Evolutionary conservation across 2,888 invertebrate species (phyloP), one percentile per base, ranked within the genome.

Genomic region (Ganaspis brasiliensis): DNA sequence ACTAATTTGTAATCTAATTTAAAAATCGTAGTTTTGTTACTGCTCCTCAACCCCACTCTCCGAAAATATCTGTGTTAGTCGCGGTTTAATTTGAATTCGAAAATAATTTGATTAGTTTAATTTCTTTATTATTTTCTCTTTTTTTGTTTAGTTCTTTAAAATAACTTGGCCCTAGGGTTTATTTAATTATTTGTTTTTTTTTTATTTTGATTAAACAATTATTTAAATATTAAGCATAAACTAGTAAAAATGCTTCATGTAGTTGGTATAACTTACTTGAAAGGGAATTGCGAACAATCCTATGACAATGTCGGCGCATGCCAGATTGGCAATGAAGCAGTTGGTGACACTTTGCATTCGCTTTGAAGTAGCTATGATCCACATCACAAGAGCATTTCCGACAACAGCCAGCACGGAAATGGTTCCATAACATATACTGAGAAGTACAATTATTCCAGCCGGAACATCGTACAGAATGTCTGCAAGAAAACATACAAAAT

Each of bases 261-360:
- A n/a, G n/a, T 52, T 52, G 19, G 21, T 35, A n/a, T 24, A 45
- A 24, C 79, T 90, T 88, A 94, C 94, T 92, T 94, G 94, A 92
- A 97, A 97, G 82, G 97, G 97, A 89, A 97, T 96, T 80, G 96
- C 95, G 89, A 97, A 97, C 84, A 97, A 92, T 77, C 96, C 97
- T 88, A 97, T 97, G 81, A 96, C 95, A 87, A 97, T 96, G 90
- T 97, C 97, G 24, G 97, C 97, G 82, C 96, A 92, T 1, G 97
- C 97, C 89, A 97, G 92, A 92, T 97, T 97, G 16, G 96, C 96
- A 67, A 97, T 97, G 91, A 96, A 97, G 91, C 96, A 95, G 91
- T 97, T 97, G 59, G 97, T 97, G 83, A 95, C 96, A 79, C 95
- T 96, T 86, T 96, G 94, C 96, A 97, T 96, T 81, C 95, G 93